Evolutionary conservation across 2,797 vertebrate species (phyloP).

Genomic region (Miichthys miiuy): DNA sequence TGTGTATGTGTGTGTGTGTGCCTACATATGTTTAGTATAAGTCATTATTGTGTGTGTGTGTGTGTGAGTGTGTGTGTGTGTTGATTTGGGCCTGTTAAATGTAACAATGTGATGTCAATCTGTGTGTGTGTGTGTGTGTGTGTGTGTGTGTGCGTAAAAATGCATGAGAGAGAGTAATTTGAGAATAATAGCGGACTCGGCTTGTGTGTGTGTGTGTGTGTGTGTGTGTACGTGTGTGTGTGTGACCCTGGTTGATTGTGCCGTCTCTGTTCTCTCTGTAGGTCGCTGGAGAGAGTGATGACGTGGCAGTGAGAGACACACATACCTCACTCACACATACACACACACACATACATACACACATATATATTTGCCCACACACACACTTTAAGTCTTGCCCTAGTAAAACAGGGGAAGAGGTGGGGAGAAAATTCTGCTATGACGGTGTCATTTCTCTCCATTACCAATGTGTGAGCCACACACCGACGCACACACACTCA

Average conservation of each 20-base stretch:
- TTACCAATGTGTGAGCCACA: conserved; percentile 77
- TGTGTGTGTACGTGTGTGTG: conserved; percentile 45
- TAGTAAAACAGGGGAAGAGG: conserved; percentile 70
- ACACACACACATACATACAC: conserved; percentile 10
- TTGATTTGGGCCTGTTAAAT: conserved; percentile 41
- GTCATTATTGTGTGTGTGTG: conserved; percentile 6
- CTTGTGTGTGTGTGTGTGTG: conserved; percentile 30
- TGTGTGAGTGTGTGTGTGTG: conserved; percentile 27
- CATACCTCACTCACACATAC: conserved; percentile 56
- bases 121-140: conserved; percentile 6
- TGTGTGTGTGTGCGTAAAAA: conserved; percentile 44
- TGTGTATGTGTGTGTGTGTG: conserved; percentile 31
- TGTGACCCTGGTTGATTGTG: conserved; percentile 82
- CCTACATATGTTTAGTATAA: conserved; percentile 11
- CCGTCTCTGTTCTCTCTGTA: conserved; percentile 83
- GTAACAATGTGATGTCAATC: conserved; percentile 24
- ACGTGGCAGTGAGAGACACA: conserved; percentile 79
- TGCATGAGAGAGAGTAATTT: conserved; percentile 66
- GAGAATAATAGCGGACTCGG: conserved; percentile 55
- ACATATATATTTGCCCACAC: neutral
- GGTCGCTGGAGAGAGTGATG: conserved; percentile 84
- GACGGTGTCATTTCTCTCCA: conserved; percentile 80
- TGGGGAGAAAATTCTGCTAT: conserved; percentile 74
- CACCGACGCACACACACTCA: conserved; percentile 58
- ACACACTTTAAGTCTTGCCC: conserved; percentile 73